phyloP scores from a whole-genome alignment of 2,888 invertebrate genomes.

The Odiellus spinosus region DNA sequence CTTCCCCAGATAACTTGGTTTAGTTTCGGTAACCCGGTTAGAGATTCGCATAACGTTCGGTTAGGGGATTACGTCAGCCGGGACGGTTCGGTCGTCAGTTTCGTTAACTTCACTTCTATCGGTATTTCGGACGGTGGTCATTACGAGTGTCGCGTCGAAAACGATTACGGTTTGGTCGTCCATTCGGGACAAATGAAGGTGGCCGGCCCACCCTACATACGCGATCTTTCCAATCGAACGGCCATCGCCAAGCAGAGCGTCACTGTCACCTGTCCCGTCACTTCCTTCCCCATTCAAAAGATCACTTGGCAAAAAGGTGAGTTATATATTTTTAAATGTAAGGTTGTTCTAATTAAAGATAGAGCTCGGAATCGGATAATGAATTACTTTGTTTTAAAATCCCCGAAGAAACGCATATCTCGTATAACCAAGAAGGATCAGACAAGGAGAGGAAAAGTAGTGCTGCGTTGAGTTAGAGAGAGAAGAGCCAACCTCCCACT shows the following conservation, averaged over 20 bases:
- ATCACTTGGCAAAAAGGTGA: conserved; percentile 1
- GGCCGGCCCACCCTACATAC: neutral
- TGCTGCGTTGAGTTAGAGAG: too few relatives aligned
- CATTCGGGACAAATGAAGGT: neutral
- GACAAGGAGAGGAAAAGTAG: too few relatives aligned
- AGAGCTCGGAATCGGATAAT: too few relatives aligned
- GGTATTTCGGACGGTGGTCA: neutral
- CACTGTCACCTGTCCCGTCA: neutral
- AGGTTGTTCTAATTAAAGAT: too few relatives aligned
- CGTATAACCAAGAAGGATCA: too few relatives aligned
- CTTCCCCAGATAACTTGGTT: conserved; percentile 20
- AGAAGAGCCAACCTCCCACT: too few relatives aligned
- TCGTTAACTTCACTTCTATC: conserved; percentile 17
- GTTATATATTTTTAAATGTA: neutral
- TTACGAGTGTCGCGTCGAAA: neutral
- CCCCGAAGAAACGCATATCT: too few relatives aligned
- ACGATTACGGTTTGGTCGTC: neutral
- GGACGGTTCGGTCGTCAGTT: conserved; percentile 18
- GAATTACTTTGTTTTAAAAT: too few relatives aligned
- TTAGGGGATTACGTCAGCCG: conserved; percentile 19
- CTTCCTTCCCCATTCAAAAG: neutral
- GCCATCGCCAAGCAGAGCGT: neutral
- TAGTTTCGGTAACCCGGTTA: conserved; percentile 15
- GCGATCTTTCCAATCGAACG: neutral
- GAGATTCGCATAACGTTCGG: conserved; percentile 15